Conservation (phyloP, 2,113 vertebrate genomes). For the Austrofundulus limnaeus region DNA sequence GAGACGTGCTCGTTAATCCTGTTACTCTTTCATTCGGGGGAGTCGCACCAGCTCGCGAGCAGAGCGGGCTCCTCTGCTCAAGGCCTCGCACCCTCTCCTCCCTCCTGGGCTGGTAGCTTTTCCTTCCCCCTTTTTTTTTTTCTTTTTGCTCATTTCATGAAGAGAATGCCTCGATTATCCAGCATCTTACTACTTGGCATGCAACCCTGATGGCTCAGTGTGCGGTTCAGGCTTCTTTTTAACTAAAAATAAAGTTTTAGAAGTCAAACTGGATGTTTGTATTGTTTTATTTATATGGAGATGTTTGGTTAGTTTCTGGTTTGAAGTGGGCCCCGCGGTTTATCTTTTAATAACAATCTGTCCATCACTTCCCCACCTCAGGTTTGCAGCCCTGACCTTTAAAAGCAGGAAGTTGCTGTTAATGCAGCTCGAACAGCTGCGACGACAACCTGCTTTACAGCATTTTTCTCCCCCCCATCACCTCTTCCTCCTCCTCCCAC, state of each 20-base stretch:
- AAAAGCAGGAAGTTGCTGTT: conserved; percentile 66
- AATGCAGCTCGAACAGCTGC: conserved; percentile 43
- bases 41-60: conserved; percentile 38
- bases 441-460: conserved; percentile 49
- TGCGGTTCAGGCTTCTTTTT: conserved; percentile 13
- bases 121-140: too few species aligned
- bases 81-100: conserved; percentile 26
- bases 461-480: conserved; percentile 20
- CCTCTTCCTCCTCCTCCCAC: too few species aligned
- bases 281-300: too few species aligned
- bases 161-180: conserved; percentile 44
- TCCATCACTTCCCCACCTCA: conserved; percentile 51
- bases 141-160: conserved; percentile 49
- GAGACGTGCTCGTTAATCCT: conserved; percentile 72
- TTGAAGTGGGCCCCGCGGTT: conserved; percentile 40
- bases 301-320: conserved; percentile 3
- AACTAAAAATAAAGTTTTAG: conserved; percentile 5
- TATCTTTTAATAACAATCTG: conserved; percentile 61
- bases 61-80: conserved; percentile 33
- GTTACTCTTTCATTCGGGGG: conserved; percentile 62
- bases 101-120: conserved; percentile 41
- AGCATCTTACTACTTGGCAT: conserved; percentile 27
- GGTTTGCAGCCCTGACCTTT: conserved; percentile 69
- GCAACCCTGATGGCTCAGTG: conserved; percentile 16
- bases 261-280: background rate